Evolutionary conservation across 2,888 invertebrate species (phyloP), one percentile per base, ranked within the genome.

Genomic region (Ptycholaimellus sp.): DNA sequence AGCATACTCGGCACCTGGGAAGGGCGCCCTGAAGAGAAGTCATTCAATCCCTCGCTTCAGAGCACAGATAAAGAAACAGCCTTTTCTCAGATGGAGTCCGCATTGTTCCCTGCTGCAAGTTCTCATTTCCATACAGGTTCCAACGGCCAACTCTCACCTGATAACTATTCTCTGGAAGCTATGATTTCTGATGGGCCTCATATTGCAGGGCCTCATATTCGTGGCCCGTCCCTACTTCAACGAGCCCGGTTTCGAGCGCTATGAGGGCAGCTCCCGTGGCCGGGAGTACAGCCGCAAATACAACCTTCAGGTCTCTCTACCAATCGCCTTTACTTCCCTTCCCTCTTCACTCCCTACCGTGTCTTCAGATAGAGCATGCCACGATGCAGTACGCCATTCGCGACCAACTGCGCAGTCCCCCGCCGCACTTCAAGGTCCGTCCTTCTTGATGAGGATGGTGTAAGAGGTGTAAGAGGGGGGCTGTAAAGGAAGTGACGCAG

Each of bases 211-310:
- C 27, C 54, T 71, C 13, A 60, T 71, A 51, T 69, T 67, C 49
- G 54, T 56, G 33, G 69, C 69, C 44, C 68, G 69, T 45, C 70
- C 71, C 4, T 70, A 70, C 51, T 69, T 68, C 53, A 71, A 71
- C 55, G 71, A 71, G 55, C 71, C 70, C 18, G 70, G 70, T 19
- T 69, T 66, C 55, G 68, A 68, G 51, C 47, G 49, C 33, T 48
- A 52, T 32, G 47, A 50, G 33, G 51, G 50, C 25, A 50, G 55
- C 2, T 43, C 47, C 18, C 49, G 51, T 31, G 56, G 56, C 14
- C 47, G 49, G 21, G 50, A 52, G 5, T 49, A 47, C 40, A 51
- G 51, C 0, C 34, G 46, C 14, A 46, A 49, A 30, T 56, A 56
- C 44, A 57, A 57, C 39, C 42, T 49, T 6, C 52, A 30, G 30